phyloP scores from a whole-genome alignment of 2,797 vertebrate genomes.

The Urosaurus nigricauda region DNA sequence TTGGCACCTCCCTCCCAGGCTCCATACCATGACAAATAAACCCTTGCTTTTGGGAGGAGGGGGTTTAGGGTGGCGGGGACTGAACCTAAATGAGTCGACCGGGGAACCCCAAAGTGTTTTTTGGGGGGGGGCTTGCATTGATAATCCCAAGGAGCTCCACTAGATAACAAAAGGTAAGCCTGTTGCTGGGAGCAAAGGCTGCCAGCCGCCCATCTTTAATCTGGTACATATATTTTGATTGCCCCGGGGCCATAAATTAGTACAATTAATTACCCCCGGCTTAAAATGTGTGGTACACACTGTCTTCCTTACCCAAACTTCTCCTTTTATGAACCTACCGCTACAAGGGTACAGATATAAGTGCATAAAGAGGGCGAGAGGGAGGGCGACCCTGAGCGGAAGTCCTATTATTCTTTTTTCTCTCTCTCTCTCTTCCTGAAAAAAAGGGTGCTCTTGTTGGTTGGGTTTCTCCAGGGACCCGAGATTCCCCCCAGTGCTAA shows the following conservation, averaged over 20 bases:
- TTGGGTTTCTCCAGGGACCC: background rate
- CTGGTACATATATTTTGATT: constrained; percentile 76
- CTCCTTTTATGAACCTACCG: constrained; percentile 54
- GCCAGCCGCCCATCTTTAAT: constrained; percentile 76
- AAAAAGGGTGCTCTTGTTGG: background rate
- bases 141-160: constrained; percentile 16
- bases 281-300: constrained; percentile 70
- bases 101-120: constrained; percentile 12
- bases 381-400: constrained; percentile 36
- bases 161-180: constrained; percentile 27
- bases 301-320: constrained; percentile 65
- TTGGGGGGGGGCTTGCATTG: constrained; percentile 44
- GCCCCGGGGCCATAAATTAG: constrained; percentile 81
- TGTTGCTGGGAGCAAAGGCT: constrained; percentile 49
- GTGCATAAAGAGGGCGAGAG: background rate
- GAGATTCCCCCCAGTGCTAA: background rate
- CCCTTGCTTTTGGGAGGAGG: constrained; percentile 1
- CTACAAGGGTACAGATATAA: constrained; percentile 28
- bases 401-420: background rate
- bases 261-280: constrained; percentile 81
- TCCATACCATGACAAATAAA: background rate
- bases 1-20: background rate
- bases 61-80: background rate
- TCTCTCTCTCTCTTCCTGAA: constrained; percentile 2
- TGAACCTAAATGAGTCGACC: too few species aligned